Evolutionary conservation across 2,888 invertebrate species (phyloP), one percentile per base, ranked within the genome.

Genomic region (Ochropleura leucogaster): DNA sequence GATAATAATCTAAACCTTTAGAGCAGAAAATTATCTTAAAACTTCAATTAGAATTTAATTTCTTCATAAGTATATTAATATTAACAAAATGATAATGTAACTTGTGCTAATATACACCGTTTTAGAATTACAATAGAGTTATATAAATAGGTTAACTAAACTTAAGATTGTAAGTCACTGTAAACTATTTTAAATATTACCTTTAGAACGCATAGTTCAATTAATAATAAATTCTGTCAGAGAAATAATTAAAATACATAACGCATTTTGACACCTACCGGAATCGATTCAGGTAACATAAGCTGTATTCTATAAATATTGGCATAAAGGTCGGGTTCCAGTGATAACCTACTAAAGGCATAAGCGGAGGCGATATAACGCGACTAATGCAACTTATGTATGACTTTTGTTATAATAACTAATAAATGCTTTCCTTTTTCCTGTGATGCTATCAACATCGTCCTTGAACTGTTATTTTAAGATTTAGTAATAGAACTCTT

Each of bases 11-110:
- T 74, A 67, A 83, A 73, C 80, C 80, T 77, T 80, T 83, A 83
- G 82, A 83, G 66, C 82, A 83, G 82, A 83, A 83, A 83, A 83
- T 83, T 68, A 83, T 80, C 73, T 69, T 63, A 83, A 83, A 73
- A 69, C 80, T 80, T 83, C 59, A 77, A 83, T 79, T 67, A 74
- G 57, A 74, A 66, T 77, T 16, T 72, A 74, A 76, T 70, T 80
- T 70, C 66, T 69, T 68, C 42, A 60, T 64, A 75, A 60, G 12
- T 63, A 40, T 60, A 72, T 69, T 63, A 68, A 59, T 53, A 53
- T 68, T 57, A 68, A 65, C 63, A 68, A 76, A 79, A 79, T 76
- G 60, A 49, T 70, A 65, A 80, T 64, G 55, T 72, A n/a, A 72
- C 53, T 66, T 59, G 47, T 55, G 53, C 68, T 68, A 77, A 77